Conservation (phyloP, 2,113 vertebrate species). For the Piaya cayana region DNA sequence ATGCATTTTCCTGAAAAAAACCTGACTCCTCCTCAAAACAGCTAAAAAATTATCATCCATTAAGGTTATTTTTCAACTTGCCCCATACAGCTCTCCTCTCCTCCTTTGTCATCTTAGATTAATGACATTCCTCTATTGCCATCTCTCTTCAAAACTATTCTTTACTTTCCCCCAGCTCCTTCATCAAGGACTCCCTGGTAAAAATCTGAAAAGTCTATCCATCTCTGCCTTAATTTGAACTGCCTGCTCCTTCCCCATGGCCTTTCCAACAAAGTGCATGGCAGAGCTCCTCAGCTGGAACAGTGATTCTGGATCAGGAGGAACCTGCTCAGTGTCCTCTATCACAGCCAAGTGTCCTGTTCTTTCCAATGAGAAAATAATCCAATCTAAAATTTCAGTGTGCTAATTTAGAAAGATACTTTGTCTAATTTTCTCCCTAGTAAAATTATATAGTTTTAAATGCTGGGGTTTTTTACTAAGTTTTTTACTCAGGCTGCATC, state of each 20-base stretch:
- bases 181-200: not conserved
- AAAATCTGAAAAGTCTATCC: not conserved
- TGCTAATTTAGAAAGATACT: not conserved
- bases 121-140: not conserved
- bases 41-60: not conserved
- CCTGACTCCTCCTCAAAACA: not conserved
- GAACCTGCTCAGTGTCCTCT: not conserved
- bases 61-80: not conserved
- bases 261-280: accelerated
- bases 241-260: not conserved
- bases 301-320: not conserved
- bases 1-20: not conserved
- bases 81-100: not conserved
- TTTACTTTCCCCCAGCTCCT: not conserved
- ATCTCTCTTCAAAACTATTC: not conserved
- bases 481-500: not conserved
- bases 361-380: not conserved
- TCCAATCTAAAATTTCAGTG: not conserved
- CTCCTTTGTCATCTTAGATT: not conserved
- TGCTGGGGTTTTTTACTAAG: not conserved
- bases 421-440: not conserved
- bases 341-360: not conserved
- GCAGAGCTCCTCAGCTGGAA: not conserved
- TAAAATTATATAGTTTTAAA: not conserved
- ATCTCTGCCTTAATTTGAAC: not conserved